Evolutionary conservation across 2,797 vertebrate genomes (phyloP).

Genomic region (Anabacerthia variegaticeps): DNA sequence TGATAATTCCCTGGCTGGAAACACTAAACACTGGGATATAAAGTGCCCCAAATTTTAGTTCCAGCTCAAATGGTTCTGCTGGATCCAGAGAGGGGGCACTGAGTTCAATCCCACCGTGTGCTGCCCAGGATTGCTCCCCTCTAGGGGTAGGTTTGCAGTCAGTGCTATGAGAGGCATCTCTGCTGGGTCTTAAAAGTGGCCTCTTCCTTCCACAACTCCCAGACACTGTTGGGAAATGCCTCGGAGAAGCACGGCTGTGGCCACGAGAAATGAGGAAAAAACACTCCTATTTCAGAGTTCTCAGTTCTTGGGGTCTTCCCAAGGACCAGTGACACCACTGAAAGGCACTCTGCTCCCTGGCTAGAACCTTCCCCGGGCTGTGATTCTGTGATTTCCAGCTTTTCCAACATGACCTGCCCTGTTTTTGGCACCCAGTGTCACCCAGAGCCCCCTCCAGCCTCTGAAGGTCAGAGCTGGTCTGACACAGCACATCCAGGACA

Average conservation of each 20-base stretch:
- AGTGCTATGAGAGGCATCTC: neutral
- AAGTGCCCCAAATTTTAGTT: neutral
- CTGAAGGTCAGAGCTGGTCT: neutral
- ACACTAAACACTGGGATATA: neutral
- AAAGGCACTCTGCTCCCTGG: neutral
- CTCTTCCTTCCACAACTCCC: neutral
- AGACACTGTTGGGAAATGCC: neutral
- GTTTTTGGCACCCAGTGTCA: neutral
- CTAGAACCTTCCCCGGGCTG: neutral
- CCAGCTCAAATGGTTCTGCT: neutral
- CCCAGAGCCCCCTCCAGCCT: neutral
- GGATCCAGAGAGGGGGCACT: neutral
- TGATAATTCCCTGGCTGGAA: conserved; percentile 5
- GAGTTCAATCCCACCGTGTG: neutral
- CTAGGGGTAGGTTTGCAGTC: neutral
- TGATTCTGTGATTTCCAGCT: neutral
- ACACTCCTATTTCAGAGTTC: neutral
- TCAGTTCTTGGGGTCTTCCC: neutral
- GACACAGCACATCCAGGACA: neutral
- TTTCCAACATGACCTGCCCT: neutral
- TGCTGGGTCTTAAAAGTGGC: neutral
- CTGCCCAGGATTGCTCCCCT: neutral
- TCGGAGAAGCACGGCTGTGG: neutral
- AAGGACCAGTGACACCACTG: neutral
- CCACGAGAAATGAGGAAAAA: neutral